Base-by-base conservation (phyloP, 1,140 invertebrate species). In the Brachionus manjavacas region DNA sequence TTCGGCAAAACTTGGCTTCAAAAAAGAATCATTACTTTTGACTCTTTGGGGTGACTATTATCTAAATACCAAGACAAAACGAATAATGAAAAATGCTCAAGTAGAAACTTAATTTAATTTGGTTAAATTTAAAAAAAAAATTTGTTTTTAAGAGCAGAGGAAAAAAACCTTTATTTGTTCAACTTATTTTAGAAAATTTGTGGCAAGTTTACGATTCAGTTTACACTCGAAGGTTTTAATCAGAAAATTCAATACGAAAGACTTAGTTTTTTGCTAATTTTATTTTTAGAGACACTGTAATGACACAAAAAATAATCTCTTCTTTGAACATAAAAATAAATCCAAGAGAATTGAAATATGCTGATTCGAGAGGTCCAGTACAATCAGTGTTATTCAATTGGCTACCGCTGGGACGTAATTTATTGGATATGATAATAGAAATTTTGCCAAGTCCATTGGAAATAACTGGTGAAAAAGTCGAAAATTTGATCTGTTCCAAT, bases 41-140 rank as follows among this genome's bases (percentile, higher is more conserved):
- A 93, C 95, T 0, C 90, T 99, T 7, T 98, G 97, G 95, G 97
- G 97, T 70, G 96, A 99, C 90, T 98, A 92, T 91, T 99, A 95
- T 88, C 91, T 97, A 14, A 95, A 96, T 89, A 88, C 91, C 0
- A 97, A 97, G 90, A 92, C 92, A 2, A 97, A 96, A 89, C 91
- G 92, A 85, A 94, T 97, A 68, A 90, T 94, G 90, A 93, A 93
- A 90, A 96, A 96, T 35, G 97, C 97, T 9, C 94, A 96, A 90
- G 94, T 89, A 84, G 85, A 52, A 39, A 28, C 41, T 31, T 35
- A 66, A 23, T 7, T 55, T 28, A n/a, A 55, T 46, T 46, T 60
- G 12, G 52, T 20, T 70, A 20, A 8, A 11, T 28, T 11, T 12
- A 16, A 11, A 35, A 3, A 12, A 16, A 11, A 35, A 3, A 12